Conservation (phyloP, 2,797 vertebrate genomes). For the Halcyon chelicuti region DNA sequence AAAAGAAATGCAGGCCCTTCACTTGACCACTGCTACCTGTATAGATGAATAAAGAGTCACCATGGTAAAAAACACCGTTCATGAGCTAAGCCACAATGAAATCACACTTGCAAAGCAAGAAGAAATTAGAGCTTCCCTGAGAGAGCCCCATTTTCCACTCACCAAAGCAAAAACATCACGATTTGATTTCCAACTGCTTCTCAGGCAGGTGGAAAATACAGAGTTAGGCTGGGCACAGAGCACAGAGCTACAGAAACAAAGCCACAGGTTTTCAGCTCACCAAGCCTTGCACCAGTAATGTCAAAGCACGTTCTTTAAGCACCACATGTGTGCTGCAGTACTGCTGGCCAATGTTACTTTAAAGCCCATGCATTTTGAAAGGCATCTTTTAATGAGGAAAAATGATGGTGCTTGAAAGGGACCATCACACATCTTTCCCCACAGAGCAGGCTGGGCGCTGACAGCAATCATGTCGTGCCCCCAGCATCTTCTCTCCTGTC, state of each 20-base stretch:
- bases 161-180: neutral
- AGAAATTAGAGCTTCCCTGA: neutral
- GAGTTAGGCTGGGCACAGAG: neutral
- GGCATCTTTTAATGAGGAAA: neutral
- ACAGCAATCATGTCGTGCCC: neutral
- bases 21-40: neutral
- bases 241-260: neutral
- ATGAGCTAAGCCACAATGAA: neutral
- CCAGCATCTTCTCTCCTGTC: neutral
- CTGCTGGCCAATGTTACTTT: neutral
- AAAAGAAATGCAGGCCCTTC: neutral
- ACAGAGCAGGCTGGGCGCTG: neutral
- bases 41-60: neutral
- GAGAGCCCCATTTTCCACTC: neutral
- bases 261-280: neutral
- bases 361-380: neutral
- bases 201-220: neutral
- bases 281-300: neutral
- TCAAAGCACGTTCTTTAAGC: neutral
- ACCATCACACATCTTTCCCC: neutral
- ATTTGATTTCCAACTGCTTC: neutral
- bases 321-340: neutral
- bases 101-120: conserved; percentile 1
- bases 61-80: neutral
- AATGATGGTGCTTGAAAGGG: neutral